A percentile compares a stretch with the other conserved stretches of the same genome.
phyloP scores from a whole-genome alignment of 2,888 invertebrate species.

The Aphodius granarius region DNA sequence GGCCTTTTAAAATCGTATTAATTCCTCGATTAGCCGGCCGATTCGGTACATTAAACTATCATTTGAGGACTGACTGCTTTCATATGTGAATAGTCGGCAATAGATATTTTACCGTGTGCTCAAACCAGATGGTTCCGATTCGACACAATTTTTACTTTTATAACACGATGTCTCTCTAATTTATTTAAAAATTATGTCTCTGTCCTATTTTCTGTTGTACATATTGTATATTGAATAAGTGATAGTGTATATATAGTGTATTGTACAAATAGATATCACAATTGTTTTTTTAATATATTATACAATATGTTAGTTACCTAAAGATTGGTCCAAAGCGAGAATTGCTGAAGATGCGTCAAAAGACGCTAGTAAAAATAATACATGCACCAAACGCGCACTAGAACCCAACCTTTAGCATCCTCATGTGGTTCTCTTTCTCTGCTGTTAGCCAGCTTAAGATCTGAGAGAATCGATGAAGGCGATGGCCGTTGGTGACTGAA shows the following conservation, averaged over 20 bases:
- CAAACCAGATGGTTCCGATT: neutral
- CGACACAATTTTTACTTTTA: neutral
- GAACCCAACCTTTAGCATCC: neutral
- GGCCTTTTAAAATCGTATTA: neutral
- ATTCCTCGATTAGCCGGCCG: neutral
- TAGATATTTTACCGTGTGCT: neutral
- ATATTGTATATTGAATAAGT: no score
- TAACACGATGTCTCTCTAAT: neutral
- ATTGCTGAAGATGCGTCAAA: no score
- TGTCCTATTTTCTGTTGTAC: neutral
- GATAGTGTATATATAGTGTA: no score
- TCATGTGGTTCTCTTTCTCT: neutral
- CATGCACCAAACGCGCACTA: no score
- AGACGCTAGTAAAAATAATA: no score
- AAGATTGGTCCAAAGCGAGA: no score
- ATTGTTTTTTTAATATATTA: no score
- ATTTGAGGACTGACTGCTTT: neutral
- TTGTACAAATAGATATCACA: no score
- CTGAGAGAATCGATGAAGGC: slow-evolving; percentile 28
- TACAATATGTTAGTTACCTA: no score
- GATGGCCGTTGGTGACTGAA: slow-evolving; percentile 34
- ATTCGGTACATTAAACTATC: neutral
- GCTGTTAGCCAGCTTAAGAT: neutral
- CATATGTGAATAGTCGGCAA: neutral
- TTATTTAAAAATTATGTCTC: neutral